These are phyloP conservation scores for Plagodis pulveraria DNA, from an alignment of 2,888 invertebrate species.

Conservation along the genomic window DNA sequence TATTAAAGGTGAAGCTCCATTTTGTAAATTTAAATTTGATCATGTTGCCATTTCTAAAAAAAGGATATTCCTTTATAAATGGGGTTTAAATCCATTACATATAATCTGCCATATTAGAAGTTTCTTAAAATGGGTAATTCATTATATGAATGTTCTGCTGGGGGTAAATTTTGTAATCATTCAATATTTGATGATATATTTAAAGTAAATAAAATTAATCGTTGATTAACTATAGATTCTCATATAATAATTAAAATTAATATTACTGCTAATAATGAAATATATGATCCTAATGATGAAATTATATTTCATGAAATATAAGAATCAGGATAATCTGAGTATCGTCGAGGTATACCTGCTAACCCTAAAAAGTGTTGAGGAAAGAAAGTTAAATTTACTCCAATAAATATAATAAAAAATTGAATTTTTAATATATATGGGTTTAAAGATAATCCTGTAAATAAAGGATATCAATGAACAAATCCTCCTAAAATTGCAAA, in stretches of 20 bases:
- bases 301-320: conserved; percentile 88
- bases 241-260: conserved; percentile 86
- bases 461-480: conserved; percentile 89
- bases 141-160: conserved; percentile 45
- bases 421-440: conserved; percentile 86
- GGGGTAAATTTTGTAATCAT: conserved; percentile 85
- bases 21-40: conserved; percentile 75
- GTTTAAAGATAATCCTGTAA: conserved; percentile 87
- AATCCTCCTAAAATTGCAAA: conserved; percentile 85
- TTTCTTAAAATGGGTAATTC: conserved; percentile 85
- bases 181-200: conserved; percentile 70
- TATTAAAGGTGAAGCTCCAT: conserved; percentile 86
- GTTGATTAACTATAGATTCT: conserved; percentile 84
- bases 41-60: no score
- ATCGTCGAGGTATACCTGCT: conserved; percentile 89
- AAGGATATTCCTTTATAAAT: conserved; percentile 86
- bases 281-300: conserved; percentile 88
- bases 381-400: conserved; percentile 57
- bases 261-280: conserved; percentile 85
- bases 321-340: conserved; percentile 89
- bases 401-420: conserved; percentile 89
- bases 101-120: conserved; percentile 86
- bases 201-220: conserved; percentile 72
- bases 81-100: conserved; percentile 87
- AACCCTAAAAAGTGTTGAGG: conserved; percentile 88